Conservation (phyloP, 2,113 vertebrate species). For the Murina feae region DNA sequence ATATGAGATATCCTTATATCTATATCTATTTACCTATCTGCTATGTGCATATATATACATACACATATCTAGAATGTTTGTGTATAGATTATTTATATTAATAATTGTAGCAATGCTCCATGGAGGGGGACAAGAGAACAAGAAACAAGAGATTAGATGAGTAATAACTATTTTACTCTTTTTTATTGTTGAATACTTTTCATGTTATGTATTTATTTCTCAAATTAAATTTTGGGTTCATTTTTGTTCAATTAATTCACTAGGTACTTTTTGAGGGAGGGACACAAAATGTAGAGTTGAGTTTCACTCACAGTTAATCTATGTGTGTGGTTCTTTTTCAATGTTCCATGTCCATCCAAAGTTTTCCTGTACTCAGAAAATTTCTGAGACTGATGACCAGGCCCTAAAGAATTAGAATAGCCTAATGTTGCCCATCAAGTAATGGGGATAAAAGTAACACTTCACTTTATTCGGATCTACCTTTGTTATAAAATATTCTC, state of each 20-base stretch:
- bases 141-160: not conserved
- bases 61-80: not conserved
- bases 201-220: constrained; percentile 1
- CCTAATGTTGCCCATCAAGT: not conserved
- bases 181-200: constrained; percentile 10
- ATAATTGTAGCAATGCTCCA: not conserved
- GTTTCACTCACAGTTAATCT: not conserved
- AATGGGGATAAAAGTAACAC: not conserved
- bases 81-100: not conserved
- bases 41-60: not conserved
- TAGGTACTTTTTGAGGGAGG: not conserved
- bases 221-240: not conserved
- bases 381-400: not conserved
- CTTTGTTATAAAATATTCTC: constrained; percentile 35
- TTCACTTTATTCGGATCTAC: constrained; percentile 20
- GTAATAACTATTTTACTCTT: not conserved
- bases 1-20: not conserved
- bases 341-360: not conserved
- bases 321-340: not conserved
- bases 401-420: not conserved
- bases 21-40: not conserved
- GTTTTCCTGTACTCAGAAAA: not conserved
- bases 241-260: constrained; percentile 17
- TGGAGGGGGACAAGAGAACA: not conserved
- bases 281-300: not conserved